Base-by-base conservation (phyloP, 2,797 vertebrate species). In the Spinibarbus caldwelli region DNA sequence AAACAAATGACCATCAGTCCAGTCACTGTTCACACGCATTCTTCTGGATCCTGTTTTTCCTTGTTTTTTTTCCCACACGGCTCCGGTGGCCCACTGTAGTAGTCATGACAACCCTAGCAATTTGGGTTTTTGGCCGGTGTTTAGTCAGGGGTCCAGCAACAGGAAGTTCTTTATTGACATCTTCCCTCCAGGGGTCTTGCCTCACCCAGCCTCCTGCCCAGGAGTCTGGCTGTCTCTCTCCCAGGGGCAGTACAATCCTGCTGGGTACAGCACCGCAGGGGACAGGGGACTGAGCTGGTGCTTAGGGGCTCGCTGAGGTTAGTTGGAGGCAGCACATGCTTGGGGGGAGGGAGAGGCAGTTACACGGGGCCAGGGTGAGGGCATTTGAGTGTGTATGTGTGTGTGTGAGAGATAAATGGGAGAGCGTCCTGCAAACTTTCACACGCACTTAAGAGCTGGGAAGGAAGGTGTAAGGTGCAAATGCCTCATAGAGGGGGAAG, bases 161-260 rank as follows among this genome's bases (percentile, higher is more conserved):
- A 93, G 91, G 90, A 94, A 93, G 90, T 78, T 86, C 84, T 93
- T 91, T 92, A 92, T 91, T 90, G 90, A 90, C 78, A 84, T 85
- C 85, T n/a, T 71, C 81, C 82, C 84, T 89, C 89, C 49, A 72
- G 78, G 88, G 90, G 78, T 81, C 82, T 72, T 52, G 38, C 75
- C 62, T 87, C 85, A 85, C 86, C 43, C 85, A 85, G n/a, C 57
- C 85, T 78, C 26, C 68, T 36, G 80, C 88, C 49, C 80, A 34
- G 41, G 68, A 76, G 49, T 66, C 41, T 79, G 86, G 66, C 82
- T 80, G 71, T 38, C 86, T 72, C 62, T 57, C 80, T 73, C 62
- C 83, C 36, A 59, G 66, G 78, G 67, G 76, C 52, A 57, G 76
- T 76, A 26, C 67, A 68, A 59, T 77, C 85, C 73, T 57, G 78